Base-by-base conservation (phyloP, 2,888 invertebrate species). In the Drosophila pseudotakahashii region DNA sequence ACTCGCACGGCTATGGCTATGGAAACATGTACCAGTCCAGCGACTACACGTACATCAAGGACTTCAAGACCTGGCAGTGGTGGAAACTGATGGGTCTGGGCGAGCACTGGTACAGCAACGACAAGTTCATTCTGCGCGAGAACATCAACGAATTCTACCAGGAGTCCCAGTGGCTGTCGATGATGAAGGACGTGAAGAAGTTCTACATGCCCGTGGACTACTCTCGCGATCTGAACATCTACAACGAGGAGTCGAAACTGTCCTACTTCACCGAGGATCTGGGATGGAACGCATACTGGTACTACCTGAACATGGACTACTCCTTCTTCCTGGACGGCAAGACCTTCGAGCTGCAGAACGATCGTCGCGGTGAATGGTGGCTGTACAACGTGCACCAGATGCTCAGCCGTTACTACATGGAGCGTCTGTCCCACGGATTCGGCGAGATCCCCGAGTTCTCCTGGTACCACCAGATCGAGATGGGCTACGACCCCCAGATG, bases 261-360 rank as follows among this genome's bases (percentile, higher is more conserved):
- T 92, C 93, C 34, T 96, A 96, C 92, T 96, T 94, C 92, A 95
- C 94, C 14, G 95, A 96, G 85, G 96, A 97, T 90, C 92, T 95
- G 60, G 94, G 94, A 60, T 92, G 95, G 53, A 96, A 95, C 90
- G 84, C 94, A 26, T 94, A 93, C 88, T 95, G 95, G 92, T 94
- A 94, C 90, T 94, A 94, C 88, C 89, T 92, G 75, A 93, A 94
- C 76, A 89, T 95, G 78, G 93, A 94, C 61, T 94, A 94, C 83
- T 95, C 96, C 7, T 93, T 92, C 89, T 95, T 95, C 94, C 92
- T 95, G 86, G 93, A 93, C 67, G 93, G 93, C 59, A 91, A 93
- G 14, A 92, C 93, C 52, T 93, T 93, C 76, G 92, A 93, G 69
- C 88, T 93, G 54, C 86, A 92, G 41, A 93, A 94, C 78, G 94